Base-by-base conservation (phyloP, 2,113 vertebrate genomes). In the Pseudorasbora parva region DNA sequence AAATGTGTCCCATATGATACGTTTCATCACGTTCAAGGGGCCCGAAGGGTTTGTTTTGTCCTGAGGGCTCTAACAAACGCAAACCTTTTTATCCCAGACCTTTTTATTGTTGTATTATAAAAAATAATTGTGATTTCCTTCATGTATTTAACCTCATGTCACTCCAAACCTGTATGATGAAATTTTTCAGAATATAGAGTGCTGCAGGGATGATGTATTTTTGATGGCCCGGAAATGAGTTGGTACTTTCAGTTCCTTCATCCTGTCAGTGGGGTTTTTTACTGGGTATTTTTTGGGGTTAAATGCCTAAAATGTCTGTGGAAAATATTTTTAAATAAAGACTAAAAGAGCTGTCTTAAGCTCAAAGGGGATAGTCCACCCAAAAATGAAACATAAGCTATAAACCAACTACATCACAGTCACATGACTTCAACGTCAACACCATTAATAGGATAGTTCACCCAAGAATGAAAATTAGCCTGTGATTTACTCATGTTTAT, bases 1-100 rank as follows among this genome's bases (percentile, higher is more conserved):
- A 92, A 91, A 91, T 89, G 87, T 78, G 85, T 92, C 92, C 90
- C 90, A 90, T 80, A 86, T 81, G 86, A 91, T 87, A 90, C 83
- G 88, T 90, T 88, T 86, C 90, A 89, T 88, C 47, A 51, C 87
- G 91, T 92, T 92, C 92, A 90, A 87, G 74, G 82, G 84, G 83
- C 84, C 75, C 86, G 89, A 90, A 11, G 21, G 54, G 71, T 33
- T 8, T 84, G 78, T 77, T 81, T 51, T 56, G 78, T 56, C 47
- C 30, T 19, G 11, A 77, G 74, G 74, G 64, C 47, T 25, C 19
- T 8, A 41, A 15, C 45, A 41, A 56, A 69, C 19, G 17, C 27
- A 81, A 66, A 49, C 17, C 47, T 14, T 69, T 37, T 69, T 60
- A 80, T 80, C 37, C 33, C 8, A 57, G 9, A 60, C 12, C 41